Base-by-base conservation (phyloP, 2,113 vertebrate species). In the Nymphicus hollandicus region DNA sequence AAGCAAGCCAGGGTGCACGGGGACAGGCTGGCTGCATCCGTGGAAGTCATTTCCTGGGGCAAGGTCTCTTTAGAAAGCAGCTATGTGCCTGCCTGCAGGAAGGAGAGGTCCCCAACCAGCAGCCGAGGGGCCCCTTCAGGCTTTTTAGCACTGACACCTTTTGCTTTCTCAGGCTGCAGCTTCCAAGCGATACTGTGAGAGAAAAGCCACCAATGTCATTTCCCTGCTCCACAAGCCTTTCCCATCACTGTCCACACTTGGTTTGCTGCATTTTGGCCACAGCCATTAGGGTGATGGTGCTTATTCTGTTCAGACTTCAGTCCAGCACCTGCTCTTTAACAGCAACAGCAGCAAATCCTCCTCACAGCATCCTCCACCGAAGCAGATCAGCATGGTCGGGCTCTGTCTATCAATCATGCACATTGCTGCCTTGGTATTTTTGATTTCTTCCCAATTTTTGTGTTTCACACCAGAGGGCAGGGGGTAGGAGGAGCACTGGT, bases 161-260 rank as follows among this genome's bases (percentile, higher is more conserved):
- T 64, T 49, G 43, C 56, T 81, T 81, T 20, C 83, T 91, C 91
- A 71, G 86, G 79, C 94, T 84, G 95, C 41, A 66, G 58, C 93
- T 90, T 82, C 88, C 70, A 81, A 88, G 85, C 1, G 22, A 86
- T 69, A 60, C 96, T 93, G 95, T 94, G 91, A 96, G 63, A 84
- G 73, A 88, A 93, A 88, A 96, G 66, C 94, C 95, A 89, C 89
- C 35, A 17, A 7, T 15, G 61, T 77, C n/a, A 81, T 63, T 70
- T 74, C 72, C 89, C 63, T 29, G 24, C 82, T 78, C 91, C 94
- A 81, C 92, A 86, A 95, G 81, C 91, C 91, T 94, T 95, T 81
- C 52, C 72, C 52, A 50, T 87, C 76, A 7, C 55, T n/a, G 31
- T 3, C 77, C 95, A 29, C 0, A 7, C 73, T 37, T 70, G 74